A percentile compares a stretch with the other conserved stretches of the same genome.
phyloP scores from a whole-genome alignment of 2,113 vertebrate genomes.

The Platycercus adscitus region DNA sequence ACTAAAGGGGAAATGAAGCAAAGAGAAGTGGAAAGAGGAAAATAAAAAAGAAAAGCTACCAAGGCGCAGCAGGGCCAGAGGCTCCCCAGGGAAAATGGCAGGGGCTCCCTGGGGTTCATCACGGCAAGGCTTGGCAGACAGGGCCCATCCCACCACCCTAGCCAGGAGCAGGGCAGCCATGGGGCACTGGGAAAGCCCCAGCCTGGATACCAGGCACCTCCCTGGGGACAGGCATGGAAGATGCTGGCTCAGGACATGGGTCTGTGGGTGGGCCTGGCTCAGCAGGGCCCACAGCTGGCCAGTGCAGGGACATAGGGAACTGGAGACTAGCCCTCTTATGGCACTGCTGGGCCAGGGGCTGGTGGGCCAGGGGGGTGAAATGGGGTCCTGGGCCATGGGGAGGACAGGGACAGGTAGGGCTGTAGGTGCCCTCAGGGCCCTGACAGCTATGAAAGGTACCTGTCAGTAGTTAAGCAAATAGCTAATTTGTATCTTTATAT shows the following conservation, averaged over 20 bases:
- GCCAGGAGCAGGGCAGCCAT: not conserved
- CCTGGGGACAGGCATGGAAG: not conserved
- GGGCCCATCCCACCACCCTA: rapidly evolving
- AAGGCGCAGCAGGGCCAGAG: rapidly evolving
- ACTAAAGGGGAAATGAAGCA: not conserved
- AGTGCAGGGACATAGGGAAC: not conserved
- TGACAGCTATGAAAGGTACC: not conserved
- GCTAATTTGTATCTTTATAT: not conserved
- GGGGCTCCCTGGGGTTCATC: too few species aligned
- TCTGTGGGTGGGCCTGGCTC: rapidly evolving
- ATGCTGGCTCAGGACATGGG: rapidly evolving
- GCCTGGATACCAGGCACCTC: rapidly evolving
- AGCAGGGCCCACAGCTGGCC: rapidly evolving
- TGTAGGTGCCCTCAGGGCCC: not conserved
- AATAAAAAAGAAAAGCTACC: not conserved
- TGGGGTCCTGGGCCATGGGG: not conserved
- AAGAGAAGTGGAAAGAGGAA: not conserved
- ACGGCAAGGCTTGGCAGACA: rapidly evolving
- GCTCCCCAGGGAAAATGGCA: rapidly evolving
- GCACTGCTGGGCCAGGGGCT: not conserved
- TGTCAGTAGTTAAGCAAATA: not conserved
- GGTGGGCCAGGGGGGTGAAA: rapidly evolving
- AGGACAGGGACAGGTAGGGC: not conserved
- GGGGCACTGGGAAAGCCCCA: rapidly evolving
- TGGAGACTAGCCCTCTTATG: not conserved